Percentiles rank a stretch among this genome's conserved stretches.
Conservation (phyloP, 2,888 invertebrate genomes). For the Periphyllus acericola region DNA sequence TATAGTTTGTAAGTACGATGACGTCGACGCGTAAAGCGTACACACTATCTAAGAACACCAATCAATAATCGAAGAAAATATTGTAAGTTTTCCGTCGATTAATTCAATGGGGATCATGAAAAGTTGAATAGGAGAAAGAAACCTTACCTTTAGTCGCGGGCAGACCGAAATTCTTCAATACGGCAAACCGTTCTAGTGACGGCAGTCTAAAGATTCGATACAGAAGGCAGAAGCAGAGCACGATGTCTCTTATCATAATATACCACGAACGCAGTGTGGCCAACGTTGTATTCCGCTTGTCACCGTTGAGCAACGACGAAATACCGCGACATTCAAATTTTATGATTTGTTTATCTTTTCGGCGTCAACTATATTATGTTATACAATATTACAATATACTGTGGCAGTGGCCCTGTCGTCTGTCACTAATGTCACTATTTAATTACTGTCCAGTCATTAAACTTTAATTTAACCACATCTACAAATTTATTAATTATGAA, state of each 20-base stretch:
- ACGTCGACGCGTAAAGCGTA: background rate
- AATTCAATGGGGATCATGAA: background rate
- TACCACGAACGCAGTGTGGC: background rate
- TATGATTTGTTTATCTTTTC: no score
- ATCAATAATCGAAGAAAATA: background rate
- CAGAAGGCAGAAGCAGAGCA: no score
- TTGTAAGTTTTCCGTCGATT: background rate
- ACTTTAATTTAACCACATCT: no score
- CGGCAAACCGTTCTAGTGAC: background rate
- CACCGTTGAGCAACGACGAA: background rate
- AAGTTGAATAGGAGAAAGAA: background rate
- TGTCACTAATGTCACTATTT: no score
- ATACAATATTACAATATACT: no score
- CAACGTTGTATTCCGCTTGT: background rate
- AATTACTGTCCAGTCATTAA: no score
- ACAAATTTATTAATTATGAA: no score
- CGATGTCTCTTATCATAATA: constrained; percentile 32
- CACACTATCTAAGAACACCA: background rate
- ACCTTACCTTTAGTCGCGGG: constrained; percentile 5
- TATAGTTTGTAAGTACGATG: background rate
- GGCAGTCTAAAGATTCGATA: background rate
- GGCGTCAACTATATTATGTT: no score
- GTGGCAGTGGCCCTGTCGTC: no score
- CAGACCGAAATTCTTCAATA: background rate
- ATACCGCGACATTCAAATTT: background rate